A percentile compares a stretch with the other conserved stretches of the same genome.
These are phyloP conservation scores for Paguma larvata DNA, from an alignment of 2,797 vertebrate genomes.

Conservation along the genomic window DNA sequence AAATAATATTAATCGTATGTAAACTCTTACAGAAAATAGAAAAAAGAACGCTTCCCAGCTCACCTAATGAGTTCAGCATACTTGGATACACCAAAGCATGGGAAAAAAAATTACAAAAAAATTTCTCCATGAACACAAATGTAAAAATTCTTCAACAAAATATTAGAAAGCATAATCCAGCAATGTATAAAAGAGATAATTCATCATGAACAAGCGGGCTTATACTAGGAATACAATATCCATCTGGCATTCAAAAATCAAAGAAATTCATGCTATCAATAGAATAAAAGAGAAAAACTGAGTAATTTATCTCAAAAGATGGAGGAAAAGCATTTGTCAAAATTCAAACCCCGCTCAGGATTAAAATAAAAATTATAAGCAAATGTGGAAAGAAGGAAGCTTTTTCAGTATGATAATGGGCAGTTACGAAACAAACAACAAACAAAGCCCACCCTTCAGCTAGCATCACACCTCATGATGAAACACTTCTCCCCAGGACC, in stretches of 20 bases:
- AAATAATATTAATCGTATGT: not conserved
- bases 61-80: not conserved
- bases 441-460: not conserved
- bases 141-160: slow-evolving; percentile 13
- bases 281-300: slow-evolving; percentile 23
- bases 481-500: not conserved
- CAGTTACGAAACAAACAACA: not conserved
- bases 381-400: not conserved
- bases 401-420: not conserved
- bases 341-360: not conserved
- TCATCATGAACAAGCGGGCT: not conserved
- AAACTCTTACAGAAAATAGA: slow-evolving; percentile 30
- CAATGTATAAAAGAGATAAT: not conserved
- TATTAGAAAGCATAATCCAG: not conserved
- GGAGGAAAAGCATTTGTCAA: not conserved
- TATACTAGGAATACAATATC: not conserved
- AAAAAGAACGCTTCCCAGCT: not conserved
- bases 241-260: slow-evolving; percentile 23
- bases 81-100: not conserved
- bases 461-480: no score
- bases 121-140: slow-evolving; percentile 20
- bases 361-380: not conserved
- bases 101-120: not conserved
- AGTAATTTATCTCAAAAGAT: not conserved
- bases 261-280: not conserved